Conservation (phyloP, 2,797 vertebrate species). For the Catostomus latipinnis region DNA sequence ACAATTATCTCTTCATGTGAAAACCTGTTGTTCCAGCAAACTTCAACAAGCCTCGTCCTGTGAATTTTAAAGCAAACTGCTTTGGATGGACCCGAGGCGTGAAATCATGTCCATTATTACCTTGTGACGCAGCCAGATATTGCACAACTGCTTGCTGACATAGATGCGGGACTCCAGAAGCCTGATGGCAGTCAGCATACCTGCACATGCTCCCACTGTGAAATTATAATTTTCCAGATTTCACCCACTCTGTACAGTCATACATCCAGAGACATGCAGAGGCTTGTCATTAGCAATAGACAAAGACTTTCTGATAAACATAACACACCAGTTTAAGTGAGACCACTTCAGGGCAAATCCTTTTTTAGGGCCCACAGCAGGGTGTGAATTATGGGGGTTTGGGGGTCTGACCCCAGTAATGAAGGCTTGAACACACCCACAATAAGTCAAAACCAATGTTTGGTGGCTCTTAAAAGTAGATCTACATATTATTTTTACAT, state of each 20-base stretch:
- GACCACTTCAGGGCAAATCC: constrained; percentile 10
- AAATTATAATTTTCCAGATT: constrained; percentile 54
- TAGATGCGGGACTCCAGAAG: constrained; percentile 48
- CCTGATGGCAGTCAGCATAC: constrained; percentile 47
- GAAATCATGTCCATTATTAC: constrained; percentile 69
- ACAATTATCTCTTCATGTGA: constrained; percentile 44
- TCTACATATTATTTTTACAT: background rate
- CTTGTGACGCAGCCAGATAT: constrained; percentile 64
- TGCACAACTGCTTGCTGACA: constrained; percentile 67
- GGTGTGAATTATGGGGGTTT: background rate
- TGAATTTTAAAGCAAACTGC: constrained; percentile 35
- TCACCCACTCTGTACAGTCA: constrained; percentile 36
- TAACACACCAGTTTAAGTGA: constrained; percentile 1
- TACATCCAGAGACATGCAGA: constrained; percentile 43
- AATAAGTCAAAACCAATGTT: background rate
- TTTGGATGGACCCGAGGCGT: constrained; percentile 64
- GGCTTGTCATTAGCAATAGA: constrained; percentile 48
- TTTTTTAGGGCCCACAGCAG: background rate
- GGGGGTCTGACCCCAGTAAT: too few species aligned
- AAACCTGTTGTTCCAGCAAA: constrained; percentile 49
- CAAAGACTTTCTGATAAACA: constrained; percentile 23
- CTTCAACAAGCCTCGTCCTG: constrained; percentile 62
- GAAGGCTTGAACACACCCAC: background rate
- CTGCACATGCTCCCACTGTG: constrained; percentile 33
- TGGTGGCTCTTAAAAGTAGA: background rate